Evolutionary conservation across 2,113 vertebrate species (phyloP).

Genomic region (Phyllopteryx taeniolatus): DNA sequence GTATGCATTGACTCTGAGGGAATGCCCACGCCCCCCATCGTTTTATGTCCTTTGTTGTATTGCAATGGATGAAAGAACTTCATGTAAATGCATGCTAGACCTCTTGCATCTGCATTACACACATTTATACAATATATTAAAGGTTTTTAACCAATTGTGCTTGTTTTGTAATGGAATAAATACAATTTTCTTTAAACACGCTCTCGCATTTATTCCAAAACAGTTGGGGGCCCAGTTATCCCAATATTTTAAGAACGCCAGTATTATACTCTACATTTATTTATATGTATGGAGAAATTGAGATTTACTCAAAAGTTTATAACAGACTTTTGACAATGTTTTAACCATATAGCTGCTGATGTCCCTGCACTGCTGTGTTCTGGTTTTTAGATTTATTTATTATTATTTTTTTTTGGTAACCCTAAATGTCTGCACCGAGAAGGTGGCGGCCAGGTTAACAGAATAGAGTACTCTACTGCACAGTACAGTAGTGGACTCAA

Average conservation of each 20-base stretch:
- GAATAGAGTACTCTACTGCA: too few species aligned
- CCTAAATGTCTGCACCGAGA: too few species aligned
- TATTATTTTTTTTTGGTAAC: not conserved
- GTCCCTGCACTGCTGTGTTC: not conserved
- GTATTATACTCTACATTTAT: not conserved
- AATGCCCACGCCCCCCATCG: conserved; percentile 2
- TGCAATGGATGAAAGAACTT: conserved; percentile 11
- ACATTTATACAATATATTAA: conserved; percentile 24
- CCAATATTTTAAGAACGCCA: not conserved
- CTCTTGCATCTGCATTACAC: conserved; percentile 17
- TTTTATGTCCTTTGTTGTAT: conserved; percentile 11
- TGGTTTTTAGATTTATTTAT: too few species aligned
- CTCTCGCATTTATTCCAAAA: not conserved
- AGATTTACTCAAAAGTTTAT: too few species aligned
- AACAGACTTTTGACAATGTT: too few species aligned
- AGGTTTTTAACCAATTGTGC: conserved; percentile 57
- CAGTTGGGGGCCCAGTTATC: not conserved
- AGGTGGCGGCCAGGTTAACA: too few species aligned
- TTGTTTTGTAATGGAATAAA: conserved; percentile 51
- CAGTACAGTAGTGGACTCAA: too few species aligned
- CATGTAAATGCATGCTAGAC: conserved; percentile 20
- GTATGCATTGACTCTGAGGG: conserved; percentile 8
- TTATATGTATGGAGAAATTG: too few species aligned
- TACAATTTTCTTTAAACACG: conserved; percentile 31
- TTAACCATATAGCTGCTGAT: not conserved